Evolutionary conservation across 1,140 invertebrate species (phyloP).

Genomic region (Whitmania pigra): DNA sequence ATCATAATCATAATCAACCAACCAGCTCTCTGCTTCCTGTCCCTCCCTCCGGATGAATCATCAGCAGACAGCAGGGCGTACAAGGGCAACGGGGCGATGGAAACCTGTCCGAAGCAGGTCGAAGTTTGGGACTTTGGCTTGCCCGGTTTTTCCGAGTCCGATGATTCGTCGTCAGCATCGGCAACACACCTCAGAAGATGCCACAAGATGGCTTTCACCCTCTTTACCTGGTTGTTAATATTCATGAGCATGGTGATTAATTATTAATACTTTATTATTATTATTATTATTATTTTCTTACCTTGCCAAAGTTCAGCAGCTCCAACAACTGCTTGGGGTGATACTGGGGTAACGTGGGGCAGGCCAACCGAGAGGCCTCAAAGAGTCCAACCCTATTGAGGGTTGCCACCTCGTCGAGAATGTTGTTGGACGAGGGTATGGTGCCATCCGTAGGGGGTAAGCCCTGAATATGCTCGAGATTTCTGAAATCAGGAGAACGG

Average conservation of each 20-base stretch:
- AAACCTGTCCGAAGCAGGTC: slow-evolving; percentile 42
- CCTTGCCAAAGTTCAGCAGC: slow-evolving; percentile 93
- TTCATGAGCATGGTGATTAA: no score
- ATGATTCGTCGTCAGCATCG: slow-evolving; percentile 28
- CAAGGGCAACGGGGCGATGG: slow-evolving; percentile 86
- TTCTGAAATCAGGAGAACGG: slow-evolving; percentile 46
- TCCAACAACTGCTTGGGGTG: slow-evolving; percentile 98
- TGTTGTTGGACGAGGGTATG: background rate
- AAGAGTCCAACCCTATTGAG: slow-evolving; percentile 57
- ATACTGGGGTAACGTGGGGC: slow-evolving; percentile 95
- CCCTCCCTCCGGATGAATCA: slow-evolving; percentile 46
- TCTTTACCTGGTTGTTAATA: slow-evolving; percentile 47
- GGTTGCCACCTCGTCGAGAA: background rate
- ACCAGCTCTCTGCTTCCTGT: slow-evolving; percentile 15
- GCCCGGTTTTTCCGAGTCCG: slow-evolving; percentile 20
- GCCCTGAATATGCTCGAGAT: slow-evolving; percentile 41
- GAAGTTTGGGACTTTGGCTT: slow-evolving; percentile 20
- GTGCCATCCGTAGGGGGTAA: no score
- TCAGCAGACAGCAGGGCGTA: slow-evolving; percentile 90
- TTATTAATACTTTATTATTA: no score
- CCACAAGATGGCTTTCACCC: slow-evolving; percentile 92
- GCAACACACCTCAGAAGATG: slow-evolving; percentile 66
- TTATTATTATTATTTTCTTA: no score
- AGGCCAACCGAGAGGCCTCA: slow-evolving; percentile 83
- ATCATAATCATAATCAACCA: background rate